Evolutionary conservation across 1,140 invertebrate species (phyloP).

Genomic region (Leptinotarsa undecemlineata): DNA sequence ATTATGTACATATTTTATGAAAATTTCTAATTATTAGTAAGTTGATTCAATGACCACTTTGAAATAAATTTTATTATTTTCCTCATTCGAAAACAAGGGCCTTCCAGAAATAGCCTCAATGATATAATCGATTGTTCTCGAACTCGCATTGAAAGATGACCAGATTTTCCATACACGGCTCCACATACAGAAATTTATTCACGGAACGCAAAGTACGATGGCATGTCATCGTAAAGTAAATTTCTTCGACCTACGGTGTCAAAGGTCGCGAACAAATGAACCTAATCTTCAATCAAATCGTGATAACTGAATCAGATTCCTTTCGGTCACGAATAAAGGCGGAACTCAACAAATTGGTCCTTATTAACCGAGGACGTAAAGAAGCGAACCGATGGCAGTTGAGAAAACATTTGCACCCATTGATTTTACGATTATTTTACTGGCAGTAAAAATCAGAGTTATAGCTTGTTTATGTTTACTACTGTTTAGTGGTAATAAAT

Average conservation of each 20-base stretch:
- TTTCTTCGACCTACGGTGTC: slow-evolving; percentile 8
- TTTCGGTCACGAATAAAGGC: slow-evolving; percentile 35
- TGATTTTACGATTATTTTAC: slow-evolving; percentile 56
- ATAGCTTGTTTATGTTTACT: slow-evolving; percentile 56
- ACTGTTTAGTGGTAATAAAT: slow-evolving; percentile 56
- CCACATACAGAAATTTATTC: background rate
- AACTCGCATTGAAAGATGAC: background rate
- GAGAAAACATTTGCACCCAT: slow-evolving; percentile 48
- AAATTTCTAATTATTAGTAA: too few species aligned
- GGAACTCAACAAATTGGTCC: slow-evolving; percentile 28
- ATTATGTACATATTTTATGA: too few species aligned
- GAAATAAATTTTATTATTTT: too few species aligned
- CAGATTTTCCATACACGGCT: background rate
- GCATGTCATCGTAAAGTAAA: background rate
- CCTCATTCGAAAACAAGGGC: too few species aligned
- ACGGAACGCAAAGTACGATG: background rate
- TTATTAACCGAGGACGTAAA: slow-evolving; percentile 13
- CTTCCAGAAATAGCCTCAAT: too few species aligned
- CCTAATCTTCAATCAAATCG: slow-evolving; percentile 29
- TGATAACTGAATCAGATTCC: slow-evolving; percentile 39
- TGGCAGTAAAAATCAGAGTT: slow-evolving; percentile 55
- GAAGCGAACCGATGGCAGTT: background rate
- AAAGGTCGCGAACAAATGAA: slow-evolving; percentile 22
- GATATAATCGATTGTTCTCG: background rate
- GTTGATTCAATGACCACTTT: too few species aligned